These are phyloP conservation scores for Volucella inanis DNA, from an alignment of 2,888 invertebrate genomes.

Conservation along the genomic window DNA sequence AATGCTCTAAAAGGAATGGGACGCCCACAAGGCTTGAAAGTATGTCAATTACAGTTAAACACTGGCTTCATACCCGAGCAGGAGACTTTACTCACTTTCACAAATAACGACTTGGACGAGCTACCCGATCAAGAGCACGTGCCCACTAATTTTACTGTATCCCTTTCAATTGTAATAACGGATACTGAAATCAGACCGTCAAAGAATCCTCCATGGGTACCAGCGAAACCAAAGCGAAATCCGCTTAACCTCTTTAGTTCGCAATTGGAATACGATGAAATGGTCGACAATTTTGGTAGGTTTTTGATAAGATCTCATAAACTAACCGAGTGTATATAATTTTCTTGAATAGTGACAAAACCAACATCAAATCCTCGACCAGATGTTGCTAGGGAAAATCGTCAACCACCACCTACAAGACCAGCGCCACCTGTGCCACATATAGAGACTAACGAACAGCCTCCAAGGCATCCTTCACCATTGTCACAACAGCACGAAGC, in stretches of 20 bases:
- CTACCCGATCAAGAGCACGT: conserved; percentile 89
- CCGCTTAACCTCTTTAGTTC: conserved; percentile 87
- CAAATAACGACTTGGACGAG: conserved; percentile 91
- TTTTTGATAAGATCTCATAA: background rate
- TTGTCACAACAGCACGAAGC: conserved; percentile 76
- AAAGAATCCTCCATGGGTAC: conserved; percentile 90
- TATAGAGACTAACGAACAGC: conserved; percentile 13
- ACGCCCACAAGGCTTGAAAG: conserved; percentile 91
- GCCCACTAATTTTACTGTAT: conserved; percentile 88
- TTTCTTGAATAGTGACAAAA: conserved; percentile 82
- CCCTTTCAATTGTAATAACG: conserved; percentile 88
- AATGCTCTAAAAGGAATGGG: conserved; percentile 92
- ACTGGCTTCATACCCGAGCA: conserved; percentile 92
- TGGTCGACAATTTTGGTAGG: conserved; percentile 91
- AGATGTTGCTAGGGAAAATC: conserved; percentile 76
- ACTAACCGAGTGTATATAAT: background rate
- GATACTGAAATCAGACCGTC: conserved; percentile 88
- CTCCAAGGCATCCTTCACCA: conserved; percentile 19
- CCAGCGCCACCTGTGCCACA: conserved; percentile 78
- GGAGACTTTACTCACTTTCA: conserved; percentile 90
- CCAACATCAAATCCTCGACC: conserved; percentile 78
- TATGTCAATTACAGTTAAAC: conserved; percentile 94
- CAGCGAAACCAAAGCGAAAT: conserved; percentile 85
- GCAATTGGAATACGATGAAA: conserved; percentile 91
- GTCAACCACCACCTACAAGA: conserved; percentile 77